Conservation (phyloP, 2,113 vertebrate species). For the Nibea coibor region DNA sequence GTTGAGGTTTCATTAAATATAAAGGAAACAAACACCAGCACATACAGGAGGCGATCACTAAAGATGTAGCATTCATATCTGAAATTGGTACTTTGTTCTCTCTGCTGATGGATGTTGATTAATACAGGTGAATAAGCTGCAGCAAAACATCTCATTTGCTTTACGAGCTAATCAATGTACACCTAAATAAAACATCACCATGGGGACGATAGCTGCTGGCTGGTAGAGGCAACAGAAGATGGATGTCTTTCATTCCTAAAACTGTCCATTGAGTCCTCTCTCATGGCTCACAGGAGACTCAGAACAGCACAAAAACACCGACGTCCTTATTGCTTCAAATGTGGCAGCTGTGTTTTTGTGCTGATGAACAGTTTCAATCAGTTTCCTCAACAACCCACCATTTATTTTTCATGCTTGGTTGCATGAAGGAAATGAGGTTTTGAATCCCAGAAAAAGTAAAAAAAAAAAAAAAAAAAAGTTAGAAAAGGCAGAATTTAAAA, state of each 20-base stretch:
- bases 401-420: background rate
- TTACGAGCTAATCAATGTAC: conserved; percentile 26
- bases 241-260: conserved; percentile 55
- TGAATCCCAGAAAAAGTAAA: too few species aligned
- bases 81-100: background rate
- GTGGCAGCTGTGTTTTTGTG: background rate
- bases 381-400: background rate
- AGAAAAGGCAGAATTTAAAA: too few species aligned
- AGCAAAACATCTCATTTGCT: conserved; percentile 30
- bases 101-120: background rate
- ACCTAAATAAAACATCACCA: conserved; percentile 16
- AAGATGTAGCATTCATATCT: background rate
- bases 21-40: conserved; percentile 1
- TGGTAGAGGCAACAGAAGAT: conserved; percentile 19
- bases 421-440: background rate
- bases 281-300: conserved; percentile 16
- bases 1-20: conserved; percentile 2
- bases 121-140: background rate
- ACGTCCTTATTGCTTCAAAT: background rate
- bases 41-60: background rate
- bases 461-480: too few species aligned
- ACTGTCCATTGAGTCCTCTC: conserved; percentile 16
- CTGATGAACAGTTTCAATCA: background rate
- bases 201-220: background rate
- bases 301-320: background rate